Evolutionary conservation across 1,140 invertebrate genomes (phyloP).

Genomic region (Pseudomyrmex concolor): DNA sequence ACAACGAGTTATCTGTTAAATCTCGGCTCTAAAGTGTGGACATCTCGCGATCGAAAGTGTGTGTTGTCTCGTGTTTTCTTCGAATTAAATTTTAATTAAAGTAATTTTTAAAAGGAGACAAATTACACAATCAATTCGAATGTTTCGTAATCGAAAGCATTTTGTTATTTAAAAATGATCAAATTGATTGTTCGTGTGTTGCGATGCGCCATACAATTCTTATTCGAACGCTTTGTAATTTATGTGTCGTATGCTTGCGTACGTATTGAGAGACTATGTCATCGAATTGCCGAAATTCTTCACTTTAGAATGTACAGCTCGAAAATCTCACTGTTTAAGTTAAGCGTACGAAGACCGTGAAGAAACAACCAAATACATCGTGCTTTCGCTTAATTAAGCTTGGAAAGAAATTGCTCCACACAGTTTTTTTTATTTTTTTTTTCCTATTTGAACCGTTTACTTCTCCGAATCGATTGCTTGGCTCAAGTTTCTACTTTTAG

Average conservation of each 20-base stretch:
- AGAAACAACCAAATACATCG: neutral
- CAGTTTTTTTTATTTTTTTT: conserved; percentile 22
- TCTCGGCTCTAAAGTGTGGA: neutral
- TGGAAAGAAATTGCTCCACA: conserved; percentile 44
- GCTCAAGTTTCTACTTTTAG: conserved; percentile 29
- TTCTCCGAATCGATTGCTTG: conserved; percentile 34
- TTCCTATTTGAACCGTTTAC: conserved; percentile 22
- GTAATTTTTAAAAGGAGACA: too few relatives aligned
- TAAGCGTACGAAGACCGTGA: neutral
- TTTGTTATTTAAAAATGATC: too few relatives aligned
- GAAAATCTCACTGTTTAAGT: neutral
- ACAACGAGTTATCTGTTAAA: conserved; percentile 17
- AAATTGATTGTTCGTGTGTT: too few relatives aligned
- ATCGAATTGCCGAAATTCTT: neutral
- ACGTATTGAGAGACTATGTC: too few relatives aligned
- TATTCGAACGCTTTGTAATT: too few relatives aligned
- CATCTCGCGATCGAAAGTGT: neutral
- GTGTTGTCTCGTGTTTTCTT: neutral
- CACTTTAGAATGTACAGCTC: neutral
- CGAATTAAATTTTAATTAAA: conserved; percentile 17
- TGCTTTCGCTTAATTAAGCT: conserved; percentile 47
- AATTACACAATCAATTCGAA: too few relatives aligned
- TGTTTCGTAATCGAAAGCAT: too few relatives aligned
- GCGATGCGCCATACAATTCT: too few relatives aligned
- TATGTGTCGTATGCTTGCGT: too few relatives aligned